Evolutionary conservation across 2,113 vertebrate species (phyloP).

Genomic region (Drymodes brunneopygia): DNA sequence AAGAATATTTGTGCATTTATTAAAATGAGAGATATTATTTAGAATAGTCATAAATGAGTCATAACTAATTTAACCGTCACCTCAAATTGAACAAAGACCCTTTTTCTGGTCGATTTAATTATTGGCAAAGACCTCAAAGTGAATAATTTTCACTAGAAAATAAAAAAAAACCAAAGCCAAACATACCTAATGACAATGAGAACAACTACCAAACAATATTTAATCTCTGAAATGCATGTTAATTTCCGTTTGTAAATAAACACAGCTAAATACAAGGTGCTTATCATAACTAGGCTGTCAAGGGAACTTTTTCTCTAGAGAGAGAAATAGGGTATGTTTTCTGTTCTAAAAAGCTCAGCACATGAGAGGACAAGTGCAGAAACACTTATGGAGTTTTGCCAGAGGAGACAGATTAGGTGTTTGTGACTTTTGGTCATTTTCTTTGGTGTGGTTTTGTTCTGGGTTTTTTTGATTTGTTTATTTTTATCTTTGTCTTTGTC

Average conservation of each 20-base stretch:
- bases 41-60: background rate
- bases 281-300: background rate
- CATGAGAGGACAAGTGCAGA: background rate
- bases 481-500: background rate
- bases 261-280: background rate
- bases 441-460: background rate
- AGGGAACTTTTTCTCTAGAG: background rate
- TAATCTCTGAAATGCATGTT: background rate
- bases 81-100: background rate
- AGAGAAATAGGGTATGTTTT: background rate
- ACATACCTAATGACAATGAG: background rate
- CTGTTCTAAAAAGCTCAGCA: background rate
- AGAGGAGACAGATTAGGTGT: background rate
- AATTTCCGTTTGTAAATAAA: background rate
- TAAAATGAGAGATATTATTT: background rate
- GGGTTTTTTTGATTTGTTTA: rapidly evolving
- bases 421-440: background rate
- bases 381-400: background rate
- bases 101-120: background rate
- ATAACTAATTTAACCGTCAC: background rate
- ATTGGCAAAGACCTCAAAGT: background rate
- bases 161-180: background rate
- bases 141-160: background rate
- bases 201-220: background rate
- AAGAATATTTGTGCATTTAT: background rate